phyloP scores from a whole-genome alignment of 2,113 vertebrate species.

The Stegastes partitus region DNA sequence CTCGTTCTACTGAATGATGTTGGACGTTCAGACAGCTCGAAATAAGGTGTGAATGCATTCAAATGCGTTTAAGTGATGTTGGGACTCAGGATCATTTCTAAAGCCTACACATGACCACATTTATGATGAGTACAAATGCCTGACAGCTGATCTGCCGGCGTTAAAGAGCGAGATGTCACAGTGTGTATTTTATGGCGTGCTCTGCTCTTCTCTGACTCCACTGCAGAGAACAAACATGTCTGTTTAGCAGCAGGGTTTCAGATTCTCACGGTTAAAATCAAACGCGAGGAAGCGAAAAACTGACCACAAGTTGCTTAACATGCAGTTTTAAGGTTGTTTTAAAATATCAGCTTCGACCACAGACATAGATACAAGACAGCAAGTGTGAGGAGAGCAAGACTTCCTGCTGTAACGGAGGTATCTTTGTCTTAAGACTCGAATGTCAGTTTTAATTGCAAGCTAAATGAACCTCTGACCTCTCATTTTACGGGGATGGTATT shows the following conservation, averaged over 20 bases:
- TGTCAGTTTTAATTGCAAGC: not conserved
- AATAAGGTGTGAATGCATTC: too few relatives aligned
- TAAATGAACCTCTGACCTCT: not conserved
- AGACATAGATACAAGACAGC: not conserved
- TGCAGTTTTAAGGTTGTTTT: not conserved
- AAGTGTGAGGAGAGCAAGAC: not conserved
- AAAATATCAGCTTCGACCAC: not conserved
- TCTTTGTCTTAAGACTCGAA: not conserved
- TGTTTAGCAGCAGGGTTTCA: not conserved
- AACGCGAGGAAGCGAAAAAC: not conserved
- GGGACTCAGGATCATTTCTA: too few relatives aligned
- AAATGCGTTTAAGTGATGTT: too few relatives aligned
- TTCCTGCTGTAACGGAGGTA: not conserved
- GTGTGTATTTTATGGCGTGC: too few relatives aligned
- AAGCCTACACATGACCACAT: too few relatives aligned
- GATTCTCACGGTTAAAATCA: constrained; percentile 1
- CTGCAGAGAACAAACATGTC: too few relatives aligned
- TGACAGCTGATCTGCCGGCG: too few relatives aligned
- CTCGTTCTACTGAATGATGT: not conserved
- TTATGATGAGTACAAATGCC: too few relatives aligned
- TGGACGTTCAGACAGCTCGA: too few relatives aligned
- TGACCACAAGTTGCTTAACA: not conserved
- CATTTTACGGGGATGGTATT: not conserved
- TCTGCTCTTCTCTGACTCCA: too few relatives aligned
- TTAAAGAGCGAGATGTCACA: too few relatives aligned